Evolutionary conservation across 2,113 vertebrate species (phyloP), one percentile per base, ranked within the genome.

Genomic region (Pituophis catenifer): DNA sequence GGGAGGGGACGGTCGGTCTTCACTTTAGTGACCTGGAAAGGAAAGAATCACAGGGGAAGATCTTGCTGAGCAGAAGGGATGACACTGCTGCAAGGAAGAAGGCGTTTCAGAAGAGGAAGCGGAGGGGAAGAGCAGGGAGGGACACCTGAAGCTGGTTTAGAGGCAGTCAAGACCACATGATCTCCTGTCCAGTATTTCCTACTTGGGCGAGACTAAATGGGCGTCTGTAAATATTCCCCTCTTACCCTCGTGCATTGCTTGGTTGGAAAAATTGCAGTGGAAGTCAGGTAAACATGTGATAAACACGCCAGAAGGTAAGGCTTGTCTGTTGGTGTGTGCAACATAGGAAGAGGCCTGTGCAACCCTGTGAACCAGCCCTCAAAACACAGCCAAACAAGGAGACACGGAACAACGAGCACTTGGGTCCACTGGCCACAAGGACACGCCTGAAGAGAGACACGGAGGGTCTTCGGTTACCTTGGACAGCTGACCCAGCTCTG

Each of bases 11-110:
- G 98, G 1, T 98, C 93, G 75, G 99, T 99, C 89, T 98, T 95
- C 97, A 99, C 99, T 98, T 99, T 99, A 1, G 99, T 99, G 95
- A 99, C 98, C 99, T 99, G 96, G 13, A 94, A 94, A 70, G 85
- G 21, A 23, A 59, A 93, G 93, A 92, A 92, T 88, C 93, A 12
- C 62, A 0, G 55, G 1, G 48, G 1, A 50, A 38, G 23, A 88
- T 87, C 21, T 89, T 48, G 38, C 9, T 21, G 5, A 44, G 8
- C 38, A 2, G 62, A 89, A 38, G 53, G 29, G 24, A 26, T 11
- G 12, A 17, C 24, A 23, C 0, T 1, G 10, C 10, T 29, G 86
- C 23, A 29, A 52, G 24, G 17, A 55, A 55, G n/a, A 26, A 6
- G 21, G 33, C 19, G 6, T 86, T 48, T 7, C 50, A 26, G 38